Conservation (phyloP, 2,113 vertebrate genomes). For the Rafetus swinhoei region DNA sequence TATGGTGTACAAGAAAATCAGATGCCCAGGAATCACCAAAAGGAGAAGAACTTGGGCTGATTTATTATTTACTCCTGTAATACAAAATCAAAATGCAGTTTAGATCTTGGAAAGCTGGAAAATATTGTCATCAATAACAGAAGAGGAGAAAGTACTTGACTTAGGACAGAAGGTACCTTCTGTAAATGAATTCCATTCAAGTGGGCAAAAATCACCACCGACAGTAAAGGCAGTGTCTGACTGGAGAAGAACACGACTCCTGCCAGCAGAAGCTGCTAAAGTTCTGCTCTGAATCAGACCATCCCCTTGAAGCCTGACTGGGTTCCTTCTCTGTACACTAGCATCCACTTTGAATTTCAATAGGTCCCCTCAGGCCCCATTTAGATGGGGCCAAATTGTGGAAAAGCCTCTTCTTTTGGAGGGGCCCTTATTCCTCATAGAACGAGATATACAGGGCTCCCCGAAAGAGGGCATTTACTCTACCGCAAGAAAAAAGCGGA, state of each 20-base stretch:
- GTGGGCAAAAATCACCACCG: neutral
- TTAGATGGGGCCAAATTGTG: too few species aligned
- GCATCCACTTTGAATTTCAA: neutral
- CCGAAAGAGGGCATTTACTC: too few species aligned
- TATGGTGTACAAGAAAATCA: constrained; percentile 96
- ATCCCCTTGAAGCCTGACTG: neutral
- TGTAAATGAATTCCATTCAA: neutral
- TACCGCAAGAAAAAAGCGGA: too few species aligned
- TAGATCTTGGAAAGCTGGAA: neutral
- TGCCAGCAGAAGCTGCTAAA: neutral
- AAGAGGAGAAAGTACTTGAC: too few species aligned
- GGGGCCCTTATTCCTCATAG: too few species aligned
- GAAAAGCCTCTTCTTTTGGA: too few species aligned
- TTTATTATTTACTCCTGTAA: constrained; percentile 92
- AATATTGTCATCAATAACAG: neutral
- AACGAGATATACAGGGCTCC: too few species aligned
- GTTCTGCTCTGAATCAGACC: neutral
- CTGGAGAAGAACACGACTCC: neutral
- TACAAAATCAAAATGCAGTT: neutral
- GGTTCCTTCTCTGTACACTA: neutral
- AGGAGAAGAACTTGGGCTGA: constrained; percentile 95
- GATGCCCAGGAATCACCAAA: constrained; percentile 91
- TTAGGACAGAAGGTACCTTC: neutral
- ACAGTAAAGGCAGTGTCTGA: neutral
- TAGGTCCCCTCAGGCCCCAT: neutral